These are phyloP conservation scores for Diaphora mendica DNA, from an alignment of 2,888 invertebrate genomes.

Conservation along the genomic window DNA sequence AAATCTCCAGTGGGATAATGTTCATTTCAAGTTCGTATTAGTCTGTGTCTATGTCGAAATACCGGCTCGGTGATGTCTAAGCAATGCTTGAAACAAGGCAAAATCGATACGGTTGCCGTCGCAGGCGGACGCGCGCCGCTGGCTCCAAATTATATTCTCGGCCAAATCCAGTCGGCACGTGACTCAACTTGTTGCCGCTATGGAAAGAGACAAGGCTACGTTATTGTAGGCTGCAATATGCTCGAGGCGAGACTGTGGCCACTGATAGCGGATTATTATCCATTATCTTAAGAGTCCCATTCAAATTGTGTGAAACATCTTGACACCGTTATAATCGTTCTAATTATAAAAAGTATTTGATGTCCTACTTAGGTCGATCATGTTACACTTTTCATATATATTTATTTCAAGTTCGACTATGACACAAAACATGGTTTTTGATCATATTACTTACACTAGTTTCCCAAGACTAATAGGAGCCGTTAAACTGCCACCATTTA, in stretches of 20 bases:
- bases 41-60: conserved; percentile 60
- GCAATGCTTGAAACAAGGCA: conserved; percentile 74
- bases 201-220: conserved; percentile 58
- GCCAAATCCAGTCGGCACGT: conserved; percentile 80
- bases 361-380: background rate
- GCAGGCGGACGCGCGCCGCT: conserved; percentile 79
- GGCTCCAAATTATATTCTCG: conserved; percentile 76
- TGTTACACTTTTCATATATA: background rate
- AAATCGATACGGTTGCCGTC: conserved; percentile 80
- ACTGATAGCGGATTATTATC: conserved; percentile 50
- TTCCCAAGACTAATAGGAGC: background rate
- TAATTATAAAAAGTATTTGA: conserved; percentile 15
- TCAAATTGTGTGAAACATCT: conserved; percentile 43
- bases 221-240: conserved; percentile 53
- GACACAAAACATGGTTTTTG: background rate
- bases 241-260: conserved; percentile 42
- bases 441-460: background rate
- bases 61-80: conserved; percentile 64
- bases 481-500: background rate
- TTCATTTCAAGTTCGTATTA: conserved; percentile 45
- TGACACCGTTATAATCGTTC: conserved; percentile 40
- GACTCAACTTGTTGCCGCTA: conserved; percentile 84
- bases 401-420: background rate
- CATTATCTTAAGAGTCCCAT: conserved; percentile 44
- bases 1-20: conserved; percentile 45